phyloP scores from a whole-genome alignment of 2,888 invertebrate genomes.

The Netelia virgata region DNA sequence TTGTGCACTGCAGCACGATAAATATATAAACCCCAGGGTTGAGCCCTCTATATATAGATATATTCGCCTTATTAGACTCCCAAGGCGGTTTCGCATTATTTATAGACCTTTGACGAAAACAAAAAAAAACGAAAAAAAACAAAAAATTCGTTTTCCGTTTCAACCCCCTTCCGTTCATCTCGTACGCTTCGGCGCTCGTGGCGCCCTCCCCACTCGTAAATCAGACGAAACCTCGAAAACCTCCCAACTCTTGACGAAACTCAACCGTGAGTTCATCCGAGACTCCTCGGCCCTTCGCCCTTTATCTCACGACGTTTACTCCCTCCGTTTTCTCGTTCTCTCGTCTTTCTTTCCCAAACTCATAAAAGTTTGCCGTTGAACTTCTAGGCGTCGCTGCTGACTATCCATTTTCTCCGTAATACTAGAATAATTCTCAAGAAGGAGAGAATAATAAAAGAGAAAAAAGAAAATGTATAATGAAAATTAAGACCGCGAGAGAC shows the following conservation, averaged over 20 bases:
- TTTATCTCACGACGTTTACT: slow-evolving; percentile 9
- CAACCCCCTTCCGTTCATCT: slow-evolving; percentile 48
- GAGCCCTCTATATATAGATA: not conserved
- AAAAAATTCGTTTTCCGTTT: slow-evolving; percentile 8
- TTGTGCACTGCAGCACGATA: not conserved
- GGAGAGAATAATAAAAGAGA: not conserved
- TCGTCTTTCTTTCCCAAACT: slow-evolving; percentile 28
- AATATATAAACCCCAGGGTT: not conserved
- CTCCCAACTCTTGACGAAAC: slow-evolving; percentile 26
- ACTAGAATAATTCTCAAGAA: not conserved
- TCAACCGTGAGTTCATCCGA: slow-evolving; percentile 23
- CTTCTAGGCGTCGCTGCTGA: slow-evolving; percentile 1
- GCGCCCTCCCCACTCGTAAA: slow-evolving; percentile 72
- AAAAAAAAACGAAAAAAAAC: slow-evolving; percentile 58
- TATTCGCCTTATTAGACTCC: slow-evolving; percentile 22
- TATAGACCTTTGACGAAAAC: slow-evolving; percentile 54
- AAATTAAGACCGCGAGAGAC: not conserved
- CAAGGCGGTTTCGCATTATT: slow-evolving; percentile 55
- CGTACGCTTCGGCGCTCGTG: slow-evolving; percentile 40
- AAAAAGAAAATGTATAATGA: slow-evolving; percentile 7
- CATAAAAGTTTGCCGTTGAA: slow-evolving; percentile 28
- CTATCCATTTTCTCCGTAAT: slow-evolving; percentile 25
- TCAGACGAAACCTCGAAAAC: slow-evolving; percentile 62
- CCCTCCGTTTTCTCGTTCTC: not conserved
- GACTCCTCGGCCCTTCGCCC: slow-evolving; percentile 16